Base-by-base conservation (phyloP, 2,888 invertebrate species). In the Actias luna region DNA sequence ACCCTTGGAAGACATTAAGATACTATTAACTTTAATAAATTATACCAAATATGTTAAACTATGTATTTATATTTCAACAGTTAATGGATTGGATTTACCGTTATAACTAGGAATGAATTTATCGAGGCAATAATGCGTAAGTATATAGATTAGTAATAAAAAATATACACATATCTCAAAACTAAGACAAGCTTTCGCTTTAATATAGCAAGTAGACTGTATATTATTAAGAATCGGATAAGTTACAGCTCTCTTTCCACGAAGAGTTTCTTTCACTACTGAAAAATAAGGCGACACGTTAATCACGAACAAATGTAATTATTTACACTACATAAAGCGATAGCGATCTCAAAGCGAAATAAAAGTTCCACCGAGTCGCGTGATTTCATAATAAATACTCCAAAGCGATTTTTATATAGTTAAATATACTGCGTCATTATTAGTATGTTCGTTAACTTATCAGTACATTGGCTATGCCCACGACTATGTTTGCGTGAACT, bases 261-360 rank as follows among this genome's bases (percentile, higher is more conserved):
- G 5, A 42, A 18, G 42, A 42, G n/a, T 16, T 7, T 42, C 18
- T 16, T 7, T 42, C 18, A 42, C 42, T 42, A 7, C 18, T 42
- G n/a, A 18, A n/a, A 42, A n/a, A 42, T 1, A 18, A 42, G 18
- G 46, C 12, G 46, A 25, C 46, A 12, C 46, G 12, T 50, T 50
- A 25, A 22, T 50, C 46, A 50, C 46, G 25, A 50, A 50, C 46
- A 50, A 50, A 50, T 50, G 25, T 50, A 50, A 50, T 50, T 50
- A 50, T 50, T 50, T 25, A 50, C 46, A 5, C 25, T 50, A 50
- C 25, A 50, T 10, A 2, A 12, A 50, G 25, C 46, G 46, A 50
- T 50, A 50, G 25, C 12, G 10, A 50, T 50, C 46, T 50, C 12
- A 50, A 22, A 46, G 46, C 25, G 46, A 25, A 50, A 50, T 50